A percentile compares a stretch with the other conserved stretches of the same genome.
These are phyloP conservation scores for Drosophila putrida DNA, from an alignment of 2,888 invertebrate species.

Conservation along the genomic window DNA sequence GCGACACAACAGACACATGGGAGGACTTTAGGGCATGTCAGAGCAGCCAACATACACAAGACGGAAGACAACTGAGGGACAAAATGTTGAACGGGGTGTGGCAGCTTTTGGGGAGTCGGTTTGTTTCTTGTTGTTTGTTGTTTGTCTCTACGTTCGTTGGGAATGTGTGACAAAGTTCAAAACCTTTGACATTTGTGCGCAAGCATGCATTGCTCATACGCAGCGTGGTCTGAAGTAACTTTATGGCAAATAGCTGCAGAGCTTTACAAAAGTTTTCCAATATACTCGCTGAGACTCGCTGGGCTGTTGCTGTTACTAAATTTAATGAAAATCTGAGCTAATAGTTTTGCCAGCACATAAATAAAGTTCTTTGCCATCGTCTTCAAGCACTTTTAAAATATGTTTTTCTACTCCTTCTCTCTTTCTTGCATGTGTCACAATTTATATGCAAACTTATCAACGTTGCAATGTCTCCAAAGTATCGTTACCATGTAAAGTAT, in stretches of 20 bases:
- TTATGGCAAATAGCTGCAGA: slow-evolving; percentile 53
- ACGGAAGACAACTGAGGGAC: slow-evolving; percentile 7
- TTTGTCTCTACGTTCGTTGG: slow-evolving; percentile 62
- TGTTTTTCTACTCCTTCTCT: slow-evolving; percentile 9
- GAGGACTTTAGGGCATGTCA: slow-evolving; percentile 79
- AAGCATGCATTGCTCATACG: slow-evolving; percentile 80
- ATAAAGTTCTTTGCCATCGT: slow-evolving; percentile 49
- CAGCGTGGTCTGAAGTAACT: slow-evolving; percentile 56
- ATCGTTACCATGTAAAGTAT: slow-evolving; percentile 78
- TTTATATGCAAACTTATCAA: slow-evolving; percentile 82
- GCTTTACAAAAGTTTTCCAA: slow-evolving; percentile 70
- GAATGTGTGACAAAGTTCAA: slow-evolving; percentile 77
- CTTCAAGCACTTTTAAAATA: slow-evolving; percentile 38
- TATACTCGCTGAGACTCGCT: slow-evolving; percentile 30
- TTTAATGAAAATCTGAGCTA: slow-evolving; percentile 79
- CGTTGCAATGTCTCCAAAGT: slow-evolving; percentile 74
- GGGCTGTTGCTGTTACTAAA: slow-evolving; percentile 49
- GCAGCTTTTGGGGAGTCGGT: slow-evolving; percentile 12
- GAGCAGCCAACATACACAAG: slow-evolving; percentile 44
- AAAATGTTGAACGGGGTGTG: slow-evolving; percentile 41
- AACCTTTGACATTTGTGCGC: slow-evolving; percentile 77
- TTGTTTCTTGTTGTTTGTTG: slow-evolving; percentile 37
- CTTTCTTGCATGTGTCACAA: slow-evolving; percentile 67
- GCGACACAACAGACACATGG: slow-evolving; percentile 80
- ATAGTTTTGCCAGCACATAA: slow-evolving; percentile 74